Conservation (phyloP, 2,797 vertebrate species). For the Darevskia nairensis region DNA sequence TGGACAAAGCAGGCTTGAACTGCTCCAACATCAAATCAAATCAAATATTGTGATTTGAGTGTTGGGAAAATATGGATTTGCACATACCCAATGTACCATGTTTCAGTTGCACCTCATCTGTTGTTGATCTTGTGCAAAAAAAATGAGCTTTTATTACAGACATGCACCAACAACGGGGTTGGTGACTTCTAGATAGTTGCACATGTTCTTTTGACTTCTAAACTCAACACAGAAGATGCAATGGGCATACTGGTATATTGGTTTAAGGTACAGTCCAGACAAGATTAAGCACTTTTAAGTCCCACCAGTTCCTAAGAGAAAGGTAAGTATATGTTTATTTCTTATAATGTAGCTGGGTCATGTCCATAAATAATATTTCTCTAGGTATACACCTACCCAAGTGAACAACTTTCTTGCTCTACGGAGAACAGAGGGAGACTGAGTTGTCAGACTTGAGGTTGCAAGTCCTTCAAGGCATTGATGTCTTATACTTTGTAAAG, state of each 20-base stretch:
- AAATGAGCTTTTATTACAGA: neutral
- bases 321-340: neutral
- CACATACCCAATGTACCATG: neutral
- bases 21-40: too few species aligned
- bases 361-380: neutral
- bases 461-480: neutral
- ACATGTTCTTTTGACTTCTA: neutral
- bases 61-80: neutral
- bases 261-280: neutral
- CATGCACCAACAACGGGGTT: neutral
- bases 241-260: neutral
- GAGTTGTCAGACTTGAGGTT: neutral
- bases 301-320: neutral
- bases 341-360: neutral
- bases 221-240: neutral
- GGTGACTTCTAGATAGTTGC: neutral
- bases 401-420: neutral
- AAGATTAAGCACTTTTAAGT: neutral
- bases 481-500: neutral
- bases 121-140: neutral
- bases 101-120: neutral
- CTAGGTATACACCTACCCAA: neutral
- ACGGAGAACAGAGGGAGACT: neutral
- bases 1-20: too few species aligned
- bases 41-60: neutral